Evolutionary conservation across 2,797 vertebrate species (phyloP), one percentile per base, ranked within the genome.

Genomic region (Chelon labrosus): DNA sequence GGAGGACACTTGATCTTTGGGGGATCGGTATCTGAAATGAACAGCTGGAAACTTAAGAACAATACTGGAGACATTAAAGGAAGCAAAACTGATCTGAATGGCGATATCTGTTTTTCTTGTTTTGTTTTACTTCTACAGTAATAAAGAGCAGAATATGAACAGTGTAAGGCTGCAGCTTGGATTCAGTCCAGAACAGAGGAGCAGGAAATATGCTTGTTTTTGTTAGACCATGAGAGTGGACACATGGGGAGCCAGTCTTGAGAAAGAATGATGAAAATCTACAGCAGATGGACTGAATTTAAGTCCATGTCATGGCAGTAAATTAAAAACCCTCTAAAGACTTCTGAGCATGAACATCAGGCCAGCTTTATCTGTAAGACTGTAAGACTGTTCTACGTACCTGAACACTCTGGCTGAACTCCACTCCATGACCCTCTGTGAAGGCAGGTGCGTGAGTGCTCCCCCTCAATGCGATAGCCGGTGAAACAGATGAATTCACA

Each of bases 1-100:
- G 89, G 92, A 0, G 98, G 98, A 79, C 98, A 99, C 79, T 93
- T 96, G 81, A 99, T 97, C 88, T 96, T 98, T 61, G 98, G 98
- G 27, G 98, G 97, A 46, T 99, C 98, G 42, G 93, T 74, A 86
- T 99, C 98, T 99, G 91, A 80, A 94, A 88, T 61, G 60, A 64
- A 67, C 25, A 58, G 50, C 41, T 49, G 38, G 39, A 47, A 60
- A 67, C 17, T 41, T 27, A 59, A n/a, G 12, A 60, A 37, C 19
- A 65, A 53, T 13, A 31, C 17, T 31, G 39, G 2, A 38, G 20
- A 56, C 16, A 53, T 72, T 57, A 54, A 49, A 76, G 58, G 42
- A 53, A 79, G 64, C 7, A 44, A 54, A 70, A 65, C 5, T 13
- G 31, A 20, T 35, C 54, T 55, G 9, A 70, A 60, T 39, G 20